Percentiles rank a stretch among this genome's conserved stretches.
These are phyloP conservation scores for Sminthurides bifidus DNA, from an alignment of 1,140 invertebrate genomes.

Conservation along the genomic window DNA sequence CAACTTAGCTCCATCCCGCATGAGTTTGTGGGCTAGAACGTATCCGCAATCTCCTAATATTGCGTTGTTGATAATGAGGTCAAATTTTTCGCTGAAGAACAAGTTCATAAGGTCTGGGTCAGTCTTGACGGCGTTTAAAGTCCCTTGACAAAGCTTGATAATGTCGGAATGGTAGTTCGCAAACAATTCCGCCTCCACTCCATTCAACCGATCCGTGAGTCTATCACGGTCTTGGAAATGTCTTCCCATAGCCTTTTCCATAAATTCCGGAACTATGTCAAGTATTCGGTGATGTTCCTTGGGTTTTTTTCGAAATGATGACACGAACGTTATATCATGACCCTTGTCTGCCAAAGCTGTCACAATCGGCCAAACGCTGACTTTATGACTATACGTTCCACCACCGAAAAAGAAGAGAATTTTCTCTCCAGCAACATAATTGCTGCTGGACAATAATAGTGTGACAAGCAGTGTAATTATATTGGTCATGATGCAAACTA, in stretches of 20 bases:
- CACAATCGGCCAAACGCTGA: slow-evolving; percentile 10
- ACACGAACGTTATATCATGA: slow-evolving; percentile 20
- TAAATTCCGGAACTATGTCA: slow-evolving; percentile 3
- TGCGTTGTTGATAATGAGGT: slow-evolving; percentile 59
- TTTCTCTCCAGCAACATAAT: neutral
- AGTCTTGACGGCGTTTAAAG: neutral
- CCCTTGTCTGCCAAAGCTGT: slow-evolving; percentile 12
- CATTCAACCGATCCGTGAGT: neutral
- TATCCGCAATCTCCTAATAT: slow-evolving; percentile 62
- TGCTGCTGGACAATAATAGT: no score
- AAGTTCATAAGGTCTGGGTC: neutral
- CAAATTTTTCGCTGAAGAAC: slow-evolving; percentile 37
- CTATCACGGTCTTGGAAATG: slow-evolving; percentile 7
- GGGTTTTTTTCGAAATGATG: slow-evolving; percentile 7
- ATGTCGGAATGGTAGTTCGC: neutral
- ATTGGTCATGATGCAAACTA: no score
- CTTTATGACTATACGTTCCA: slow-evolving; percentile 12
- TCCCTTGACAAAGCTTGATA: neutral
- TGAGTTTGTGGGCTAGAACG: slow-evolving; percentile 53
- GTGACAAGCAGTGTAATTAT: no score
- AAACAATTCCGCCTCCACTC: neutral
- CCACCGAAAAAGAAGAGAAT: slow-evolving; percentile 13
- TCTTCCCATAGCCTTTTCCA: slow-evolving; percentile 7
- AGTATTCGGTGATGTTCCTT: neutral
- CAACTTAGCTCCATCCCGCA: slow-evolving; percentile 28